Percentiles rank a stretch among this genome's conserved stretches.
Evolutionary conservation across 2,797 vertebrate species (phyloP).

Genomic region (Cyclura pinguis): DNA sequence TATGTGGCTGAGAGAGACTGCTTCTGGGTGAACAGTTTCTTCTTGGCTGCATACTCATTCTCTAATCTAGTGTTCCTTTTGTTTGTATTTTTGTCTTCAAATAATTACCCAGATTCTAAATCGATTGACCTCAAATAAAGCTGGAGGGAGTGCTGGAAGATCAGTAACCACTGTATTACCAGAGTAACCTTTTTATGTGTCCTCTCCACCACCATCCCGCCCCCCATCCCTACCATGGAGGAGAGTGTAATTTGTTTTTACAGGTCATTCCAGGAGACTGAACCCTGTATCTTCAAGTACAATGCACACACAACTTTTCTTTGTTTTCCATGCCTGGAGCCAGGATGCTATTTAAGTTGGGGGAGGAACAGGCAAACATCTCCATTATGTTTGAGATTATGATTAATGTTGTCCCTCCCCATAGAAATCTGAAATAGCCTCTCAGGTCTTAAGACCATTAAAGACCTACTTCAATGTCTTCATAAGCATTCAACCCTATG

Average conservation of each 20-base stretch:
- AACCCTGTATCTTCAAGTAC: constrained; percentile 15
- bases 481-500: background rate
- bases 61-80: background rate
- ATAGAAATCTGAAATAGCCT: constrained; percentile 3
- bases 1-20: background rate
- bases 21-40: background rate
- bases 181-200: background rate
- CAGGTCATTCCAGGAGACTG: constrained; percentile 34
- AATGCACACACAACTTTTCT: constrained; percentile 18
- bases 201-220: too few species aligned
- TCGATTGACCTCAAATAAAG: constrained; percentile 16
- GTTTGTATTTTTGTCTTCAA: background rate
- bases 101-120: constrained; percentile 1
- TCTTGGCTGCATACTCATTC: background rate
- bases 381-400: constrained; percentile 1
- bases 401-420: constrained; percentile 23
- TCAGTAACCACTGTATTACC: background rate
- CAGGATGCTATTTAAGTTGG: constrained; percentile 17
- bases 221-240: background rate
- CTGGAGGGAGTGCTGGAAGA: background rate
- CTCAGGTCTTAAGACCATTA: constrained; percentile 12
- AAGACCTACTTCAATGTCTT: background rate
- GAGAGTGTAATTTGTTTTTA: background rate
- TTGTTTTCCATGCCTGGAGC: constrained; percentile 24
- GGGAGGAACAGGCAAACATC: background rate